These are phyloP conservation scores for Bombus sylvicola DNA, from an alignment of 1,140 invertebrate genomes.

Conservation along the genomic window DNA sequence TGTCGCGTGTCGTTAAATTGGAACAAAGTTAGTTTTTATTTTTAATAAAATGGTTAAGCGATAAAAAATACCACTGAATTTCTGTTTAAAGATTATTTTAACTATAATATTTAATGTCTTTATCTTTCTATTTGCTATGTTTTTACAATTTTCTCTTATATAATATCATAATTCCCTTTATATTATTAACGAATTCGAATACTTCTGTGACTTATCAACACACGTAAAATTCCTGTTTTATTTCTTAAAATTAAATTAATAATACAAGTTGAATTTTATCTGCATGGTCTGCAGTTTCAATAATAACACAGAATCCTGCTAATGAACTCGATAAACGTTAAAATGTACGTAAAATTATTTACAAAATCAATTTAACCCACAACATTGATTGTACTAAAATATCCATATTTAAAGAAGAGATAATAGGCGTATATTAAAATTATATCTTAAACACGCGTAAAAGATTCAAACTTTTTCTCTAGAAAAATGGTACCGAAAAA, in stretches of 20 bases:
- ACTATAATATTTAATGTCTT: not conserved
- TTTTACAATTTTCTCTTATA: not conserved
- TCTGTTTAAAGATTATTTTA: no score
- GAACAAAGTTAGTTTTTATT: not conserved
- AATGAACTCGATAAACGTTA: not conserved
- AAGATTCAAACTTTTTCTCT: no score
- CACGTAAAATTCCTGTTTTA: not conserved
- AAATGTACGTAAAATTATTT: not conserved
- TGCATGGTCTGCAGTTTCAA: not conserved
- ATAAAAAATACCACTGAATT: not conserved
- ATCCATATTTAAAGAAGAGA: not conserved
- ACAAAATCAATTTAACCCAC: not conserved
- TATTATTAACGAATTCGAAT: not conserved
- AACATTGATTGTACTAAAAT: not conserved
- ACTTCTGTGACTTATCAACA: not conserved
- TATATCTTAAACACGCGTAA: no score
- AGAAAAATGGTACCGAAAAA: not conserved
- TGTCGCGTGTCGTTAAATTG: constrained; percentile 7
- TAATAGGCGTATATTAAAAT: no score
- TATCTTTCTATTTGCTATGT: not conserved
- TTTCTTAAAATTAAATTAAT: no score
- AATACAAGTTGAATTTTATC: not conserved
- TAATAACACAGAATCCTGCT: no score
- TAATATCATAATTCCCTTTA: not conserved
- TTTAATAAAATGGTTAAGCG: not conserved